Evolutionary conservation across 2,888 invertebrate species (phyloP).

Genomic region (Tipula lateralis): DNA sequence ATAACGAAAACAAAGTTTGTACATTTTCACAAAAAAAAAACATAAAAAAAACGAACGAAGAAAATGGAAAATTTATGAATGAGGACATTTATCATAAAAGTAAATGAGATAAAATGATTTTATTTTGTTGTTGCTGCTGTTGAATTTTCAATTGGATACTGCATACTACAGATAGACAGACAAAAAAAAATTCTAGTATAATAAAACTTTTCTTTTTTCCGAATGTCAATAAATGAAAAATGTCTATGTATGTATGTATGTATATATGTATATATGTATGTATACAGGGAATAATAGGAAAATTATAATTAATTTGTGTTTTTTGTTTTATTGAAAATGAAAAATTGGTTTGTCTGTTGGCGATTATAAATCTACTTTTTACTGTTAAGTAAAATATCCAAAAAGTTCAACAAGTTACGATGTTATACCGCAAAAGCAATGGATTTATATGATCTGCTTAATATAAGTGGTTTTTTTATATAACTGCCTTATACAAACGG

Average conservation of each 20-base stretch:
- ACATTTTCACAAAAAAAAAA: background rate
- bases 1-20: background rate
- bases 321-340: background rate
- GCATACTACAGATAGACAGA: background rate
- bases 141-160: background rate
- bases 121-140: background rate
- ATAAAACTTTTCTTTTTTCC: background rate
- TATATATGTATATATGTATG: no score
- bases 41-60: background rate
- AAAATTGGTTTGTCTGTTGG: background rate
- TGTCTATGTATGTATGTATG: no score
- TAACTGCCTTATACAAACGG: no score
- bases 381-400: background rate
- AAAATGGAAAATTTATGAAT: constrained; percentile 24
- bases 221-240: background rate
- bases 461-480: background rate
- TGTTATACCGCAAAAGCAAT: background rate
- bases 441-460: background rate
- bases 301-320: background rate
- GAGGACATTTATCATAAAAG: constrained; percentile 19
- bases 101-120: constrained; percentile 14
- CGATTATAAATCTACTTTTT: background rate
- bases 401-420: background rate
- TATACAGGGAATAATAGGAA: constrained; percentile 3
- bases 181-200: background rate